These are phyloP conservation scores for Leucania comma DNA, from an alignment of 2,888 invertebrate genomes.

Conservation along the genomic window DNA sequence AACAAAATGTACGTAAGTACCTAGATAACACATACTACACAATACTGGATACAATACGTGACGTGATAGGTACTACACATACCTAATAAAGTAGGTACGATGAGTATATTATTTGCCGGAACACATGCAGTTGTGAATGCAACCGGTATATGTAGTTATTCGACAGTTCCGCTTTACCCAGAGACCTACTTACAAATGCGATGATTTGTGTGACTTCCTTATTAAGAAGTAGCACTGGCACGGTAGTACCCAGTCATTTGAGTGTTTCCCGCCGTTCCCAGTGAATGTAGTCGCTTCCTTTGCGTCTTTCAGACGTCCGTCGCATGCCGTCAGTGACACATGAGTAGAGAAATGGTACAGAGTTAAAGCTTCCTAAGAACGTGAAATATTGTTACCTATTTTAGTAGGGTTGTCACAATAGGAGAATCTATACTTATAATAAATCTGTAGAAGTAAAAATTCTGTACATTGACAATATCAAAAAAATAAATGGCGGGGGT, in stretches of 20 bases:
- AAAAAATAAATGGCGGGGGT: too few relatives aligned
- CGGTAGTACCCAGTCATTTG: constrained; percentile 17
- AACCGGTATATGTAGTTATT: constrained; percentile 18
- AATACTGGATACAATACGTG: not conserved
- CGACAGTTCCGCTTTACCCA: constrained; percentile 40
- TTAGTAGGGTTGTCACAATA: too few relatives aligned
- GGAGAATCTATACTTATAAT: too few relatives aligned
- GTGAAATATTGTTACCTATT: too few relatives aligned
- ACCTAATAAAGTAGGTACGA: not conserved
- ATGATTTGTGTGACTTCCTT: constrained; percentile 45
- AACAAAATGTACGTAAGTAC: not conserved
- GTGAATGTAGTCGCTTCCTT: constrained; percentile 5
- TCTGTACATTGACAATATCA: too few relatives aligned
- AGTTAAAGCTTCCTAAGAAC: too few relatives aligned
- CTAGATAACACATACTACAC: not conserved
- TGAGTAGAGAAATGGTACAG: too few relatives aligned
- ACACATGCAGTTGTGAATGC: constrained; percentile 27
- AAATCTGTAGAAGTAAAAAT: too few relatives aligned
- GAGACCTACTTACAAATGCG: constrained; percentile 19
- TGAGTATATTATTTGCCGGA: not conserved
- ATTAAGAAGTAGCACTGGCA: constrained; percentile 24
- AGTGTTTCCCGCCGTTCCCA: constrained; percentile 3
- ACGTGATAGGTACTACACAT: not conserved
- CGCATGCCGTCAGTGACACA: too few relatives aligned
- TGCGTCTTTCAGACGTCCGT: constrained; percentile 8